phyloP scores from a whole-genome alignment of 1,140 invertebrate genomes.

The Hyles vespertilio region DNA sequence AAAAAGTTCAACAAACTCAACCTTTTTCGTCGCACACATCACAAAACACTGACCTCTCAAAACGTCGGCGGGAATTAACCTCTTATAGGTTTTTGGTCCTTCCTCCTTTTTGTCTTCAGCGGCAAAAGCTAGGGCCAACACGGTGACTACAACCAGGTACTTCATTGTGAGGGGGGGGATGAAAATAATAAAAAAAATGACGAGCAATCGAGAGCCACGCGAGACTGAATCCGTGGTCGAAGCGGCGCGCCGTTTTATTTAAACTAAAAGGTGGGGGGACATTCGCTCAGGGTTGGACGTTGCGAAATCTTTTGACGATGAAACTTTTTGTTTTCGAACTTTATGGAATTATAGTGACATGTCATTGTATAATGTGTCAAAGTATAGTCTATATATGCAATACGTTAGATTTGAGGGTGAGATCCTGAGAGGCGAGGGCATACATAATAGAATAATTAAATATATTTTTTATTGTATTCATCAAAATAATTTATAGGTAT shows the following conservation, averaged over 20 bases:
- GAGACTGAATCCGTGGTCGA: slow-evolving; percentile 41
- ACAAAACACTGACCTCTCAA: slow-evolving; percentile 81
- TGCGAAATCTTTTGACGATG: no score
- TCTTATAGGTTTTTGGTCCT: slow-evolving; percentile 81
- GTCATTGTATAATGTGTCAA: no score
- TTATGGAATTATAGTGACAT: no score
- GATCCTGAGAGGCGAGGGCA: no score
- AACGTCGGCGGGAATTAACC: slow-evolving; percentile 90
- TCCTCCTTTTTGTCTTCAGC: slow-evolving; percentile 77
- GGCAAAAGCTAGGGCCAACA: slow-evolving; percentile 76
- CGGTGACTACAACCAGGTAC: slow-evolving; percentile 71
- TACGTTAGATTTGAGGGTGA: no score
- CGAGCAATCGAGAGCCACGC: slow-evolving; percentile 28
- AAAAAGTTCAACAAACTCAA: no score
- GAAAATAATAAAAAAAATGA: slow-evolving; percentile 36
- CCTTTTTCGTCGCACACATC: not conserved
- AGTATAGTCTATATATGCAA: no score
- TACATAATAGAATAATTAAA: no score
- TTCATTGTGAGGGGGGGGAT: slow-evolving; percentile 55
- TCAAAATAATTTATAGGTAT: no score
- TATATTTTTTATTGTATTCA: no score
- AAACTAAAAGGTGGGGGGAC: slow-evolving; percentile 37
- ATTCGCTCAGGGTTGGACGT: slow-evolving; percentile 24
- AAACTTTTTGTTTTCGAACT: no score
- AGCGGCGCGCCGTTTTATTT: slow-evolving; percentile 42